Percentiles rank a stretch among this genome's conserved stretches.
These are phyloP conservation scores for Tyto alba DNA, from an alignment of 2,113 vertebrate genomes.

Conservation along the genomic window DNA sequence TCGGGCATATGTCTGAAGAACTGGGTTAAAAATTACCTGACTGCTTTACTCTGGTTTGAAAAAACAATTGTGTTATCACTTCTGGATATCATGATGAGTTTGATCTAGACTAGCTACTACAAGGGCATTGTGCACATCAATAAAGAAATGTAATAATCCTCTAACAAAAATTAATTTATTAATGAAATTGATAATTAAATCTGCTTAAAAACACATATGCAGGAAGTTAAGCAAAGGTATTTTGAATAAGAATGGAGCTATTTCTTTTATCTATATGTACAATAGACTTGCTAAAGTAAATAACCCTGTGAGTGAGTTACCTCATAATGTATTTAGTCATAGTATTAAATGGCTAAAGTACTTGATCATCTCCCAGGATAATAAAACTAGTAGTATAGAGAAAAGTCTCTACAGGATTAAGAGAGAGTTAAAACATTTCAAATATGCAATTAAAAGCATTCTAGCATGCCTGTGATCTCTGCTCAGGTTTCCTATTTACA, in stretches of 20 bases:
- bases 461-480: constrained; percentile 55
- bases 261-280: constrained; percentile 30
- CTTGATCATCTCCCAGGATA: constrained; percentile 48
- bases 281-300: constrained; percentile 50
- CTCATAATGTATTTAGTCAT: constrained; percentile 33
- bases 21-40: not conserved
- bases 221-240: constrained; percentile 10
- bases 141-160: constrained; percentile 12
- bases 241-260: not conserved
- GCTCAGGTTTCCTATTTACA: constrained; percentile 57
- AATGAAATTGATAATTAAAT: constrained; percentile 42
- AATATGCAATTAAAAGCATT: constrained; percentile 46
- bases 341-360: constrained; percentile 46
- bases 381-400: constrained; percentile 32
- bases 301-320: constrained; percentile 20
- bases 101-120: not conserved
- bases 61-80: not conserved
- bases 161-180: constrained; percentile 48
- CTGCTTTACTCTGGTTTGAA: not conserved
- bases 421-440: constrained; percentile 27
- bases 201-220: not conserved
- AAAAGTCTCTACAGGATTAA: constrained; percentile 2
- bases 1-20: not conserved
- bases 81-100: not conserved
- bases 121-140: not conserved